Percentiles rank a stretch among this genome's conserved stretches.
phyloP scores from a whole-genome alignment of 2,113 vertebrate species.

The Scomber scombrus region DNA sequence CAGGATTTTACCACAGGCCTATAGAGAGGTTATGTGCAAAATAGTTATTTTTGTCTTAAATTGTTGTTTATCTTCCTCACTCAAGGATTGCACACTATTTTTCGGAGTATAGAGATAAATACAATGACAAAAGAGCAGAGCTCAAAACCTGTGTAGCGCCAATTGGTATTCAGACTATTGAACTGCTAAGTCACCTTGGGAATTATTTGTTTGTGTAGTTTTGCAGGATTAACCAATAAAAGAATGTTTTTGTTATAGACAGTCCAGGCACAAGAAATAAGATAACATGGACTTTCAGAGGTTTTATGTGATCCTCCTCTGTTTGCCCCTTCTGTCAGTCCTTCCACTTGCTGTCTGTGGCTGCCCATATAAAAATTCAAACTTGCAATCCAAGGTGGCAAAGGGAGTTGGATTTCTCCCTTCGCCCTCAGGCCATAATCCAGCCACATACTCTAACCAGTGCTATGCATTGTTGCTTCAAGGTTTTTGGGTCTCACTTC shows the following conservation, averaged over 20 bases:
- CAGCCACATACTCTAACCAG: conserved; percentile 31
- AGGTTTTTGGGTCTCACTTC: conserved; percentile 44
- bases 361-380: conserved; percentile 60
- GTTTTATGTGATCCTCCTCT: conserved; percentile 36
- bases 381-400: conserved; percentile 71
- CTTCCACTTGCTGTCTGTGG: conserved; percentile 41
- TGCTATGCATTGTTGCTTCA: conserved; percentile 32
- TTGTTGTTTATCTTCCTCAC: conserved; percentile 7
- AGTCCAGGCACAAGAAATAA: not conserved
- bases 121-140: not conserved
- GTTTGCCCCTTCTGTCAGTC: conserved; percentile 13
- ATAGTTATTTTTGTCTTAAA: conserved; percentile 10
- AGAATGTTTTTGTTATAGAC: conserved; percentile 22
- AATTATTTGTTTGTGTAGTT: conserved; percentile 17
- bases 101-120: not conserved
- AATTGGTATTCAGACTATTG: not conserved
- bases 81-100: conserved; percentile 6
- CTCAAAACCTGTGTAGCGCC: not conserved
- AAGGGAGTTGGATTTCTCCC: conserved; percentile 48
- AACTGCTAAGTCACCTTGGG: not conserved
- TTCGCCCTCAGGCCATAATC: conserved; percentile 56
- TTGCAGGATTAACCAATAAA: not conserved
- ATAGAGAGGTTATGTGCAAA: conserved; percentile 24
- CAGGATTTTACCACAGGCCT: conserved; percentile 7
- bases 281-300: not conserved